Base-by-base conservation (phyloP, 2,113 vertebrate genomes). In the Sterrhoptilus dennistouni region DNA sequence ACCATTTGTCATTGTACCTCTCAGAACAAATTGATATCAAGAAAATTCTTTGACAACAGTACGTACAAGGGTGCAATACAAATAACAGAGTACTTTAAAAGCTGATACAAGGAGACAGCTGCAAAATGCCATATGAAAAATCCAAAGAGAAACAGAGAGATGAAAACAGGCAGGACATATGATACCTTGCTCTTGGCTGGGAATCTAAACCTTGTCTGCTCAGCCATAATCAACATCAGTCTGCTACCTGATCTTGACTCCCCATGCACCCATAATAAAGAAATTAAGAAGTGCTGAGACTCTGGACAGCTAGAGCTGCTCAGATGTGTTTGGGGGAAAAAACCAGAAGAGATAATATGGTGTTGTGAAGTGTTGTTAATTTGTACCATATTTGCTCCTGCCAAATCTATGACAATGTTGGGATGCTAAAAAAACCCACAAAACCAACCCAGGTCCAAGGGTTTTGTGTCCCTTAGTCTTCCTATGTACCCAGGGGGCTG, bases 61-160 rank as follows among this genome's bases (percentile, higher is more conserved):
- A 60, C 2, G 1, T 36, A 21, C 19, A 20, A 56, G 61, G 47
- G 28, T 35, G 65, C 52, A 68, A 57, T 1, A 16, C 5, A 0
- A 85, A 89, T 40, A 84, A 53, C 9, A 47, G 65, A 71, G 33
- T 38, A 79, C 5, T 75, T 83, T 44, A 76, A 68, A 93, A 83
- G 28, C 35, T 87, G 70, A 87, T 86, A 65, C 29, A 78, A 35
- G 42, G n/a, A 77, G 79, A 89, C 85, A 95, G 83, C 86, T 96
- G 88, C 76, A 69, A 90, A 92, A 89, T 70, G 60, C 38, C 12
- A 6, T 22, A 52, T 63, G 64, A 90, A 94, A 90, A 65, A 38
- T 52, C 49, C 29, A 50, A 12, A 50, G 76, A 57, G 66, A 83
- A 90, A 23, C 33, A 72, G 63, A 60, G 65, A 66, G 27, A 80